Evolutionary conservation across 1,140 invertebrate species (phyloP).

Genomic region (Holotrichia oblita): DNA sequence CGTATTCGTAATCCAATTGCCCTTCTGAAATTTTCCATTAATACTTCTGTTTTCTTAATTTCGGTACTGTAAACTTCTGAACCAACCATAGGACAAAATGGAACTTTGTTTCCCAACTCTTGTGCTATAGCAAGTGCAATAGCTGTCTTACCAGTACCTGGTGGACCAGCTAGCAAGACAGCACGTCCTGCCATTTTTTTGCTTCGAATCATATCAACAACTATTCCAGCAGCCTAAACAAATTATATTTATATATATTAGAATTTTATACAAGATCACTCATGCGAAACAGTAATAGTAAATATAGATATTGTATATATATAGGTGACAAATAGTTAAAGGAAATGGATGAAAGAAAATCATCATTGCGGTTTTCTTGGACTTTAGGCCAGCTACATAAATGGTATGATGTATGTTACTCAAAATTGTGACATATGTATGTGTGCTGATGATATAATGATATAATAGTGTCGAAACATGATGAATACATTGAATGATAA

Average conservation of each 20-base stretch:
- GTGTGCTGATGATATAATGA: no score
- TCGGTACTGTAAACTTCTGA: conserved; percentile 99
- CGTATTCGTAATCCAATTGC: conserved; percentile 95
- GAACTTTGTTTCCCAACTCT: conserved; percentile 97
- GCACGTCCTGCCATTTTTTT: conserved; percentile 99
- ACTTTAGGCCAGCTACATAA: no score
- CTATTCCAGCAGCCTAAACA: conserved; percentile 90
- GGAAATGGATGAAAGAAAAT: no score
- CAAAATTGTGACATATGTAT: no score
- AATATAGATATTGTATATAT: neutral
- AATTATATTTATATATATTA: conserved; percentile 43
- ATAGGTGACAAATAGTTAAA: neutral
- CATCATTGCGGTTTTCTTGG: no score
- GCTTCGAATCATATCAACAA: conserved; percentile 95
- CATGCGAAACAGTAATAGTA: no score
- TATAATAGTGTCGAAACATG: no score
- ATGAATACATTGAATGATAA: no score
- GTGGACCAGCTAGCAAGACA: conserved; percentile 94
- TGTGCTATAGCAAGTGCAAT: conserved; percentile 98
- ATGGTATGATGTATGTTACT: no score
- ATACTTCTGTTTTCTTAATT: conserved; percentile 99
- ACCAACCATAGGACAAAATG: conserved; percentile 99
- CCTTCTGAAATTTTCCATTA: conserved; percentile 99
- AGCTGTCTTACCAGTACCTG: conserved; percentile 98
- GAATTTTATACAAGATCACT: no score